phyloP scores from a whole-genome alignment of 2,888 invertebrate genomes.

The Galerucella nymphaeae region DNA sequence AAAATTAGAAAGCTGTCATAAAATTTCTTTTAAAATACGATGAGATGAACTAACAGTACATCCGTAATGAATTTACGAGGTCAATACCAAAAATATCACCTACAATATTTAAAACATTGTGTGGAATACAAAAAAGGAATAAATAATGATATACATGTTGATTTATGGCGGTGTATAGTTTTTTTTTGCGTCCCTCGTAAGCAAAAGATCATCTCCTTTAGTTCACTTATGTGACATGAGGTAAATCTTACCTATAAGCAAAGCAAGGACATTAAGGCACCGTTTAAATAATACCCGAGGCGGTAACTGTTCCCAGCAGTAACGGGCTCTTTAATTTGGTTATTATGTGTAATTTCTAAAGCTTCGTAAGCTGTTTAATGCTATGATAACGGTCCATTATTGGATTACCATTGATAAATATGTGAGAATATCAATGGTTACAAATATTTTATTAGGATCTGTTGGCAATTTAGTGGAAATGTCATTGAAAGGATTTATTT shows the following conservation, averaged over 20 bases:
- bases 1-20: conserved; percentile 1
- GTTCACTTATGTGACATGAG: neutral
- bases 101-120: too few relatives aligned
- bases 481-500: too few relatives aligned
- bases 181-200: neutral
- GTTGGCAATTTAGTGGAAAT: too few relatives aligned
- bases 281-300: neutral
- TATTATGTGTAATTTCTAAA: conserved; percentile 5
- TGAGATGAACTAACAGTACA: conserved; percentile 3
- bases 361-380: neutral
- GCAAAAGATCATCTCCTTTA: neutral
- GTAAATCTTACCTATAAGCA: neutral
- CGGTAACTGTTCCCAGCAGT: neutral
- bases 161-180: too few relatives aligned
- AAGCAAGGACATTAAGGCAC: neutral
- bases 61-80: neutral
- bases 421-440: neutral
- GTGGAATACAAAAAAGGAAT: too few relatives aligned
- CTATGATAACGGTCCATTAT: neutral
- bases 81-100: neutral
- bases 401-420: neutral
- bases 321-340: conserved; percentile 6
- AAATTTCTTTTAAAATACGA: neutral
- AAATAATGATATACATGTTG: too few relatives aligned
- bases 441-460: neutral